Evolutionary conservation across 2,797 vertebrate species (phyloP).

Genomic region (Phalanger gymnotis): DNA sequence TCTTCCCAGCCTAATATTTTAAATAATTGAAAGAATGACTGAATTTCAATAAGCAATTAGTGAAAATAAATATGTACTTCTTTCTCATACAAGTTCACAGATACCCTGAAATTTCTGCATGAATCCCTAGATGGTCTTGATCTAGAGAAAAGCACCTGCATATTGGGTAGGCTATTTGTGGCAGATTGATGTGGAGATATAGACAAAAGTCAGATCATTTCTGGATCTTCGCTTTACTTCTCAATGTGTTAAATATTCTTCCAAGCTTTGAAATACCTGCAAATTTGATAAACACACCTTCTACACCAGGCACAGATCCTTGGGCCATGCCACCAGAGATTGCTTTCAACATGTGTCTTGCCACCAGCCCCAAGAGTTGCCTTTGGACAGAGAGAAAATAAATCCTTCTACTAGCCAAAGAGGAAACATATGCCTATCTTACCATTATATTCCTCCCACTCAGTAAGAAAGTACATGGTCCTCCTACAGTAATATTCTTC

Average conservation of each 20-base stretch:
- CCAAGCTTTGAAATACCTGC: not conserved
- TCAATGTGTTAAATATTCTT: not conserved
- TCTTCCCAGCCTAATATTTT: not conserved
- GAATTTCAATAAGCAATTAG: not conserved
- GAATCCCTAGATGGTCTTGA: not conserved
- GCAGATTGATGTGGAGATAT: not conserved
- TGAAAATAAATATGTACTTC: not conserved
- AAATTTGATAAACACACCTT: not conserved
- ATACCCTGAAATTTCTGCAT: not conserved
- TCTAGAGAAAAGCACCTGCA: not conserved
- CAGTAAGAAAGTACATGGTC: not conserved
- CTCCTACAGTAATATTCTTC: not conserved
- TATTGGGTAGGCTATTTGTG: not conserved
- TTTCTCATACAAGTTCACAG: not conserved
- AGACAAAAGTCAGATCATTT: not conserved
- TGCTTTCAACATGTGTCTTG: not conserved
- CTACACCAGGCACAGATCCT: not conserved
- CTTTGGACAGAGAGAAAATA: not conserved
- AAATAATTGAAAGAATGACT: not conserved
- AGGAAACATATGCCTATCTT: not conserved
- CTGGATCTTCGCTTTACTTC: not conserved
- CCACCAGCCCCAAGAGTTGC: not conserved
- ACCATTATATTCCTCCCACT: not conserved
- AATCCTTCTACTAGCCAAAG: not conserved
- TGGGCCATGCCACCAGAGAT: not conserved